Base-by-base conservation (phyloP, 2,888 invertebrate species). In the Drosophila gaucha region DNA sequence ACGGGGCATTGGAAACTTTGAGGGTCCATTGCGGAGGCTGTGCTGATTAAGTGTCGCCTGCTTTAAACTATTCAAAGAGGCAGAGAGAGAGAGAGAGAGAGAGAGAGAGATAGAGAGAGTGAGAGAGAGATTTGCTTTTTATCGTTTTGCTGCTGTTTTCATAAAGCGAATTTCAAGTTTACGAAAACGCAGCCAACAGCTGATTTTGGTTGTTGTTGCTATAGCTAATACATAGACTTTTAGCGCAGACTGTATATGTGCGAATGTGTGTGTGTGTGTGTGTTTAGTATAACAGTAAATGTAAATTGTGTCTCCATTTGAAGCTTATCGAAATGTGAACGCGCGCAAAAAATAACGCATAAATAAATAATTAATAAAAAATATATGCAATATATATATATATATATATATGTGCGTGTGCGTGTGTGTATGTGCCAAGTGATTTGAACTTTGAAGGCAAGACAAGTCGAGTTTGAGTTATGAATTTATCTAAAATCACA, bases 391-490 rank as follows among this genome's bases (percentile, higher is more conserved):
- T 14, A 14, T 22, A n/a, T 5, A n/a, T n/a, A 41, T n/a, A 12
- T 26, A 2, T 1, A 8, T 20, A 1, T 26, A 47, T 16, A 30
- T 46, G 16, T 52, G 47, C 50, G 16, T 39, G 51, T 56, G 33
- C 63, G 62, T 56, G 50, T 69, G 50, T 67, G 65, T 52, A 67
- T 67, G 71, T 72, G 80, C 74, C 80, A 86, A 86, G 78, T 86
- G 85, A 84, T 83, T 84, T 86, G 88, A 86, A 86, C 86, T 86
- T 79, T 88, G 86, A 86, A 88, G 88, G 86, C 79, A 86, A 88
- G 86, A 86, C 88, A 86, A 86, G 88, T 88, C 66, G 79, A 71
- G 83, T 67, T 74, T 78, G 78, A 82, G 83, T 77, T 85, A 79
- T 82, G 84, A 86, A 83, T 87, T 87, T 87, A 84, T 84, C 84